Evolutionary conservation across 2,888 invertebrate genomes (phyloP).

Genomic region (Cephus sareptanus): DNA sequence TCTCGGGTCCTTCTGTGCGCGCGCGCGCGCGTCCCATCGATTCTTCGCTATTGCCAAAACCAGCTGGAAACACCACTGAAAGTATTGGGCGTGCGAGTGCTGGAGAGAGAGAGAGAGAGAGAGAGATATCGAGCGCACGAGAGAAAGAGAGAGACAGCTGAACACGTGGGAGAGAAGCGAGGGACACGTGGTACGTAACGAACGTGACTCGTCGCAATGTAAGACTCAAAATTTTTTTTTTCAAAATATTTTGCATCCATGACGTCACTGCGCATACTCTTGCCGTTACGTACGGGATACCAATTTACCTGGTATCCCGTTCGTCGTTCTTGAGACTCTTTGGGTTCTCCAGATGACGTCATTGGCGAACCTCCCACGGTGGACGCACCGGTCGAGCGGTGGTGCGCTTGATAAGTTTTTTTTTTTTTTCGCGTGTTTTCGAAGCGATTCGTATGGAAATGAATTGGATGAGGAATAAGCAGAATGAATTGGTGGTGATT

Average conservation of each 20-base stretch:
- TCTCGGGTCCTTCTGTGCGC: neutral
- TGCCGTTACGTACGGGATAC: neutral
- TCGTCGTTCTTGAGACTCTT: neutral
- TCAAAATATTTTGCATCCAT: neutral
- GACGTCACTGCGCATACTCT: neutral
- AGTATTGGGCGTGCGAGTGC: neutral
- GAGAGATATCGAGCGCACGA: conserved; percentile 22
- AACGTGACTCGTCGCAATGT: neutral
- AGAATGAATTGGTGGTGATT: neutral
- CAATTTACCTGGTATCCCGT: neutral
- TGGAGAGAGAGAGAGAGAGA: conserved; percentile 14
- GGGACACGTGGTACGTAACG: neutral
- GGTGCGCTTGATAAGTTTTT: neutral
- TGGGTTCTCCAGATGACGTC: neutral
- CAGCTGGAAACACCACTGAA: neutral
- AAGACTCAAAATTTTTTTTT: neutral
- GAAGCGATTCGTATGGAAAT: neutral
- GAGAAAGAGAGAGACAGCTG: conserved; percentile 12
- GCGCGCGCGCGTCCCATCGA: neutral
- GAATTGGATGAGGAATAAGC: neutral
- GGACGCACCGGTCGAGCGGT: neutral
- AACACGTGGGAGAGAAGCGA: conserved; percentile 15
- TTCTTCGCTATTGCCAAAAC: neutral
- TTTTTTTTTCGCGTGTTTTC: neutral
- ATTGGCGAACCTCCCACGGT: neutral